phyloP scores from a whole-genome alignment of 2,113 vertebrate genomes.

The Heliornis fulica region DNA sequence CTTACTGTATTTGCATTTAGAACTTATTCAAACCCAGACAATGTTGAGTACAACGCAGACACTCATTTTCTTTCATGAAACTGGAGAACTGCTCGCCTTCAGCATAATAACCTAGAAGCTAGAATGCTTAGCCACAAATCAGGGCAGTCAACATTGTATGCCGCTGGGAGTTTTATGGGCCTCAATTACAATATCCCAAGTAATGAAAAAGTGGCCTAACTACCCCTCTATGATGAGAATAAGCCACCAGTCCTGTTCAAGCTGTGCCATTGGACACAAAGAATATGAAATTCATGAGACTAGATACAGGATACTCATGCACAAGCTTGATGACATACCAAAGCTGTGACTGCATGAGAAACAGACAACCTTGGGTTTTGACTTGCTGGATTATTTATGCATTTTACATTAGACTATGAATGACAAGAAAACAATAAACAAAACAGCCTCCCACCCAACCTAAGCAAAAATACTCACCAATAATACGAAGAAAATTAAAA shows the following conservation, averaged over 20 bases:
- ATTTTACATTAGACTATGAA: conserved; percentile 16
- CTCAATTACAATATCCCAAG: conserved; percentile 63
- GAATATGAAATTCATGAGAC: conserved; percentile 68
- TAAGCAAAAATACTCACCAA: neutral
- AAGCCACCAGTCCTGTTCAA: conserved; percentile 63
- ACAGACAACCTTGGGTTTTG: neutral
- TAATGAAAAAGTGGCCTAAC: conserved; percentile 45
- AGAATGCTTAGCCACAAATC: conserved; percentile 47
- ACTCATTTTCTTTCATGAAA: conserved; percentile 47
- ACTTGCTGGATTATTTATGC: neutral
- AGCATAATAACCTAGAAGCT: conserved; percentile 5
- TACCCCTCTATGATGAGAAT: conserved; percentile 59
- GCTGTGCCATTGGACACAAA: conserved; percentile 59
- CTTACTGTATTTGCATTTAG: conserved; percentile 16
- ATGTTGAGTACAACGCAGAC: neutral
- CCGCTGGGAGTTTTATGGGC: conserved; percentile 52
- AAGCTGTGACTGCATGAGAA: conserved; percentile 58
- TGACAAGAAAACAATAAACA: neutral
- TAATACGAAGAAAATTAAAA: neutral
- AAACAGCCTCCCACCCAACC: neutral
- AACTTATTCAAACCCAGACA: conserved; percentile 18
- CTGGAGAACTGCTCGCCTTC: conserved; percentile 26
- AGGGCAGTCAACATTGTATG: conserved; percentile 12
- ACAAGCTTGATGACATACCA: conserved; percentile 18
- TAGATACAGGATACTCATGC: conserved; percentile 46